These are phyloP conservation scores for Rhombomys opimus DNA, from an alignment of 2,113 vertebrate species.

Conservation along the genomic window DNA sequence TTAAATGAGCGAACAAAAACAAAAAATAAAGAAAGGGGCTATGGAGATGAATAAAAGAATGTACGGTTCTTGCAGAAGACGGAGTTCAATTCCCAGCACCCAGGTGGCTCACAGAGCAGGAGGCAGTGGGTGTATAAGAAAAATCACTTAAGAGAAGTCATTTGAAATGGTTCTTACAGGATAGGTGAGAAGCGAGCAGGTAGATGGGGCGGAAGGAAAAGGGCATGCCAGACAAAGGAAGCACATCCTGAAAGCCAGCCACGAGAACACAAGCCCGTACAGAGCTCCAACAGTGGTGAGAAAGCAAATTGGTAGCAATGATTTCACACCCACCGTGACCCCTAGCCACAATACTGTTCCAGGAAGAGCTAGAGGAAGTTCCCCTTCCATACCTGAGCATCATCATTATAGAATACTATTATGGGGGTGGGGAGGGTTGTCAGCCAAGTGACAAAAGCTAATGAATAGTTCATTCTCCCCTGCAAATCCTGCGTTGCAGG, in stretches of 20 bases:
- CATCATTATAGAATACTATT: slow-evolving; percentile 7
- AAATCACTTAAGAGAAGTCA: neutral
- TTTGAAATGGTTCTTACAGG: neutral
- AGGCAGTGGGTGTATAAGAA: neutral
- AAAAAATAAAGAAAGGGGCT: neutral
- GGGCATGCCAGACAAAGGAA: neutral
- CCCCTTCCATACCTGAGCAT: neutral
- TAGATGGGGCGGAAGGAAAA: neutral
- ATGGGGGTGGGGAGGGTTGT: neutral
- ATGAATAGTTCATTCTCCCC: slow-evolving; percentile 10
- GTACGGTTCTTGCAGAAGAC: neutral
- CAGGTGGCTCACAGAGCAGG: neutral
- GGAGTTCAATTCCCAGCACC: neutral
- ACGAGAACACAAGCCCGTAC: neutral
- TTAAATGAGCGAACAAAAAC: neutral
- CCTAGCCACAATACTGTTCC: neutral
- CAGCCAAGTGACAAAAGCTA: neutral
- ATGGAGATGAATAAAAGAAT: neutral
- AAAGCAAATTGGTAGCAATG: neutral
- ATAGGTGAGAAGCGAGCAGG: neutral
- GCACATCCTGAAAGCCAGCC: neutral
- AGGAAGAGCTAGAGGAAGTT: neutral
- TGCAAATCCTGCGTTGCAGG: neutral
- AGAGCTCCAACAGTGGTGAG: neutral
- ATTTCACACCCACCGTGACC: neutral